Percentiles rank a stretch among this genome's conserved stretches.
These are phyloP conservation scores for Centropyge bicolor DNA, from an alignment of 2,797 vertebrate species.

Conservation along the genomic window DNA sequence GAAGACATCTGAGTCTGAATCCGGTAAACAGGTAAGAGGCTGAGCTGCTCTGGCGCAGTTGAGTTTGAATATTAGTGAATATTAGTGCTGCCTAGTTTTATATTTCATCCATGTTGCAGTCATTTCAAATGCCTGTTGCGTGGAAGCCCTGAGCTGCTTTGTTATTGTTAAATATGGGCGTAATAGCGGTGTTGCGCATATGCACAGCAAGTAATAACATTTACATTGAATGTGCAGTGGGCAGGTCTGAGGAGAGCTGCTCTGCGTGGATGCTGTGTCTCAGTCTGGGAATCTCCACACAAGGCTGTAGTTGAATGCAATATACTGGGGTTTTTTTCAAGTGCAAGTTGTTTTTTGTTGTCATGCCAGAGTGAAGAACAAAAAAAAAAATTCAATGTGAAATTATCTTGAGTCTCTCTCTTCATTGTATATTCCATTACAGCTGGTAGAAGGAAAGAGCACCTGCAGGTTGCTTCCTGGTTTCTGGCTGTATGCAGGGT, in stretches of 20 bases:
- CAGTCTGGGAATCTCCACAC: slow-evolving; percentile 7
- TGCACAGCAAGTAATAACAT: slow-evolving; percentile 24
- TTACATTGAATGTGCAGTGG: slow-evolving; percentile 2
- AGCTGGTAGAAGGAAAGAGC: not conserved
- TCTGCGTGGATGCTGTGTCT: not conserved
- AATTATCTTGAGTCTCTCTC: not conserved
- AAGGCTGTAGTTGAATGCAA: slow-evolving; percentile 16
- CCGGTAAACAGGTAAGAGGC: slow-evolving; percentile 71
- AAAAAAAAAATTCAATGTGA: slow-evolving; percentile 16
- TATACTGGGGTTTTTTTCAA: slow-evolving; percentile 15
- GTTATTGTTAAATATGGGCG: slow-evolving; percentile 21
- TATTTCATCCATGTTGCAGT: slow-evolving; percentile 7
- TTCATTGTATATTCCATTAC: slow-evolving; percentile 7
- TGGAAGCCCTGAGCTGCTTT: slow-evolving; percentile 21
- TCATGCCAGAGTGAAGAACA: not conserved
- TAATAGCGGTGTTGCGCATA: slow-evolving; percentile 4
- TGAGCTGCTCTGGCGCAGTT: slow-evolving; percentile 60
- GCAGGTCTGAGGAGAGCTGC: not conserved
- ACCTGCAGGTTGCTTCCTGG: slow-evolving; percentile 37
- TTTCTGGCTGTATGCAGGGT: slow-evolving; percentile 20
- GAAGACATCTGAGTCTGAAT: slow-evolving; percentile 24
- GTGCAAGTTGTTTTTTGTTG: slow-evolving; percentile 2
- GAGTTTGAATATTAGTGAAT: slow-evolving; percentile 44
- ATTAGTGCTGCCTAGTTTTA: slow-evolving; percentile 16
- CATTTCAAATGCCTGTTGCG: slow-evolving; percentile 59